A percentile compares a stretch with the other conserved stretches of the same genome.
These are phyloP conservation scores for Smutsia gigantea DNA, from an alignment of 2,797 vertebrate genomes.

Conservation along the genomic window DNA sequence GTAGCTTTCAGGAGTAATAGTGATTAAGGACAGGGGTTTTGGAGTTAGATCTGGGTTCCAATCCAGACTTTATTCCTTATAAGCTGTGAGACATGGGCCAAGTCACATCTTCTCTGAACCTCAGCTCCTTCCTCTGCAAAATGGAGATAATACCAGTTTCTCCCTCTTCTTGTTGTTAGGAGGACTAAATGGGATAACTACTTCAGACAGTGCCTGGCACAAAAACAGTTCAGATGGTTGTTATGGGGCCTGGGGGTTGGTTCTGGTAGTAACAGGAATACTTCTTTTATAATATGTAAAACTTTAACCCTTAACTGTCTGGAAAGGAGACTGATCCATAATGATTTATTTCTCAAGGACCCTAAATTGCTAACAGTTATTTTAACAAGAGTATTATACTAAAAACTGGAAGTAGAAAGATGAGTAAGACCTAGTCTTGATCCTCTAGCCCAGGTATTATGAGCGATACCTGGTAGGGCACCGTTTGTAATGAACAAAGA, in stretches of 20 bases:
- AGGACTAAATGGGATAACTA: not conserved
- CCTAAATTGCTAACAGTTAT: not conserved
- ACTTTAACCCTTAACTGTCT: not conserved
- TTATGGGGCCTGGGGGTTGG: not conserved
- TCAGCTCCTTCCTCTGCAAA: not conserved
- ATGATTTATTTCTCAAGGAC: constrained; percentile 46
- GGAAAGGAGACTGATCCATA: not conserved
- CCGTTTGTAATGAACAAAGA: constrained; percentile 34
- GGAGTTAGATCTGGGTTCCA: not conserved
- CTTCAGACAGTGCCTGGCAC: not conserved
- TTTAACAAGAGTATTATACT: not conserved
- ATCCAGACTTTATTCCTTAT: not conserved
- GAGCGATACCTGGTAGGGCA: not conserved
- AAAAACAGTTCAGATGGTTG: not conserved
- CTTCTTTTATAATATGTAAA: not conserved
- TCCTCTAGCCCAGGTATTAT: not conserved
- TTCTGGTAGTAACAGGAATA: not conserved
- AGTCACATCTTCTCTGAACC: not conserved
- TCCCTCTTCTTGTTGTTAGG: not conserved
- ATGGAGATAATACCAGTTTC: not conserved
- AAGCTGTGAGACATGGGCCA: not conserved
- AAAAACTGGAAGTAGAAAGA: constrained; percentile 39
- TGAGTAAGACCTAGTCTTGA: not conserved
- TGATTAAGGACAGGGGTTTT: not conserved
- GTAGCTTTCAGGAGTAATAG: not conserved